Evolutionary conservation across 2,888 invertebrate species (phyloP).

Genomic region (Athalia rosae): DNA sequence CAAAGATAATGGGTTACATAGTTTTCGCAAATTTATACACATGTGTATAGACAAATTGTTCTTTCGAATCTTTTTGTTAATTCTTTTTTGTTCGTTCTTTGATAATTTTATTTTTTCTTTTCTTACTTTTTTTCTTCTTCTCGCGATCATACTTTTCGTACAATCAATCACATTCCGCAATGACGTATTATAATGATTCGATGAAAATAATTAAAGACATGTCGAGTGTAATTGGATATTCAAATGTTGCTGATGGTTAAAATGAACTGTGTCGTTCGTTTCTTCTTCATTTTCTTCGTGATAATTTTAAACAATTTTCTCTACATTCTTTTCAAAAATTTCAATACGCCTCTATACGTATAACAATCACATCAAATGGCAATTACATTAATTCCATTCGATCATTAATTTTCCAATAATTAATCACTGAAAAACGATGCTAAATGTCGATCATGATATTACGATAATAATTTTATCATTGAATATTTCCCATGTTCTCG

Average conservation of each 20-base stretch:
- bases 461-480: too few species aligned
- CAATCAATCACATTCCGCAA: neutral
- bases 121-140: constrained; percentile 38
- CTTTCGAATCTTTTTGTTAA: constrained; percentile 29
- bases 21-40: constrained; percentile 25
- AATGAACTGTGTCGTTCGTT: neutral
- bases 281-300: neutral
- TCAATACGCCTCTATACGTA: neutral
- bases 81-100: constrained; percentile 38
- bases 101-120: too few species aligned
- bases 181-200: neutral
- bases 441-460: too few species aligned
- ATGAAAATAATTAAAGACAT: too few species aligned
- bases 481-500: too few species aligned
- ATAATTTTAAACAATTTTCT: neutral
- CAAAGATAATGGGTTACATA: neutral
- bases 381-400: too few species aligned
- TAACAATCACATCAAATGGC: neutral
- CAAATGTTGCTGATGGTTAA: too few species aligned
- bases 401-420: too few species aligned
- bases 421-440: too few species aligned
- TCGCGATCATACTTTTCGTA: neutral
- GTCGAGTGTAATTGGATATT: too few species aligned
- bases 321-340: neutral
- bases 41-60: neutral